These are phyloP conservation scores for Zaprionus bogoriensis DNA, from an alignment of 2,888 invertebrate genomes.

Conservation along the genomic window DNA sequence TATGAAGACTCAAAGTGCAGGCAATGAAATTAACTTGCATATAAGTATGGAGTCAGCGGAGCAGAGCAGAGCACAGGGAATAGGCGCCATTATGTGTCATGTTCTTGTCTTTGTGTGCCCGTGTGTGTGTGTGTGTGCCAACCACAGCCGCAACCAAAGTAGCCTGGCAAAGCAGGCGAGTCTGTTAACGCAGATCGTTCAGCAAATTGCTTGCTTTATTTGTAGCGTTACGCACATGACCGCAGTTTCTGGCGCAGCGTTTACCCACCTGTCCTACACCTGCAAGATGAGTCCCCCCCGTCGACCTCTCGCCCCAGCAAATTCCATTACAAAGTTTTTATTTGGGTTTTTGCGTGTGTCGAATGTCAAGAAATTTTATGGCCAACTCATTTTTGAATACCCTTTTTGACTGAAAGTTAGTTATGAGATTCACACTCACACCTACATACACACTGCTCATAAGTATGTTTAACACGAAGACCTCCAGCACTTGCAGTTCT, in stretches of 20 bases:
- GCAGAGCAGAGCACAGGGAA: not conserved
- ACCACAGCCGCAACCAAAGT: not conserved
- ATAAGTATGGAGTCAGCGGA: not conserved
- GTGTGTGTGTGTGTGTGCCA: not conserved
- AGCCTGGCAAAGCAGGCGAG: not conserved
- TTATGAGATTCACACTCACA: constrained; percentile 6
- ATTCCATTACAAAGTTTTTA: constrained; percentile 53
- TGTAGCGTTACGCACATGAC: not conserved
- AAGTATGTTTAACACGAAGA: too few relatives aligned
- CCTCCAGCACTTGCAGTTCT: too few relatives aligned
- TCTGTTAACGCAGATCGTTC: constrained; percentile 17
- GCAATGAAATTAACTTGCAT: constrained; percentile 42
- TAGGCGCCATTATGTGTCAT: not conserved
- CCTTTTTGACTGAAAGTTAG: constrained; percentile 33
- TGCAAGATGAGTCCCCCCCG: too few relatives aligned
- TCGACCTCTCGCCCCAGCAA: not conserved
- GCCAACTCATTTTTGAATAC: constrained; percentile 41
- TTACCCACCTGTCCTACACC: not conserved
- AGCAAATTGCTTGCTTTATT: constrained; percentile 30
- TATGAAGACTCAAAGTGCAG: constrained; percentile 19
- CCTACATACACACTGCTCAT: not conserved
- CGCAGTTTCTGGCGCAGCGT: not conserved
- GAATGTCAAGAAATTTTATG: constrained; percentile 54
- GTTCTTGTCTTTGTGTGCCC: not conserved
- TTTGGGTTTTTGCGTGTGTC: constrained; percentile 45